These are phyloP conservation scores for Misgurnus anguillicaudatus DNA, from an alignment of 2,113 vertebrate genomes.

Conservation along the genomic window DNA sequence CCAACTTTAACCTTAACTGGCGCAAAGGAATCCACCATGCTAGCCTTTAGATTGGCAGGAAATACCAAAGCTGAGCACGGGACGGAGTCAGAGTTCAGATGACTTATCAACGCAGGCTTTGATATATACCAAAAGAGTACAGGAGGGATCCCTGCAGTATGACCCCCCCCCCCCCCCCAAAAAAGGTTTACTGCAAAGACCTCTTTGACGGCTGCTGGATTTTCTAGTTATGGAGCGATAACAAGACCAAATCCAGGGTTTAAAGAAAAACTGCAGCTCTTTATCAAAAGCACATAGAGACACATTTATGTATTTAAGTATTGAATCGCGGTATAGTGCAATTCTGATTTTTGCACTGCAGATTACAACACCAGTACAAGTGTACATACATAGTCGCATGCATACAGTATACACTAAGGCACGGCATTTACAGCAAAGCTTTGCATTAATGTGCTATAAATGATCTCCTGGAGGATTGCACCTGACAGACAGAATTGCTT, in stretches of 20 bases:
- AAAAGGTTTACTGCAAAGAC: slow-evolving; percentile 13
- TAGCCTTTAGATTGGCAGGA: slow-evolving; percentile 21
- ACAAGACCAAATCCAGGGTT: slow-evolving; percentile 17
- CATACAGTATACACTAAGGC: background rate
- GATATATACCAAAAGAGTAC: background rate
- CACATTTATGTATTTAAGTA: background rate
- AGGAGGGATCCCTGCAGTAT: background rate
- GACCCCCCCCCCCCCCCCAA: too few relatives aligned
- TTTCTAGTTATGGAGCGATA: slow-evolving; percentile 24
- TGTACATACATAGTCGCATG: background rate
- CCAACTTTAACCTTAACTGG: background rate
- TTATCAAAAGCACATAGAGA: slow-evolving; percentile 8
- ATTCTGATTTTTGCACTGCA: background rate
- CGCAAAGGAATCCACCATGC: background rate
- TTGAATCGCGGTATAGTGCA: background rate
- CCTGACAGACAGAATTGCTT: slow-evolving; percentile 64
- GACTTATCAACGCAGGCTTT: slow-evolving; percentile 26
- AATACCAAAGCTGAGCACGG: background rate
- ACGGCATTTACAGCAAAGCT: slow-evolving; percentile 49
- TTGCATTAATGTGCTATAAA: slow-evolving; percentile 51
- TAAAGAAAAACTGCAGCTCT: slow-evolving; percentile 13
- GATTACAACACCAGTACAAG: slow-evolving; percentile 24
- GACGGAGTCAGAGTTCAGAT: slow-evolving; percentile 31
- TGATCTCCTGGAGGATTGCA: slow-evolving; percentile 58
- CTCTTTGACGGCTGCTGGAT: slow-evolving; percentile 10